These are phyloP conservation scores for Cottoperca gobio DNA, from an alignment of 2,797 vertebrate genomes.

Conservation along the genomic window DNA sequence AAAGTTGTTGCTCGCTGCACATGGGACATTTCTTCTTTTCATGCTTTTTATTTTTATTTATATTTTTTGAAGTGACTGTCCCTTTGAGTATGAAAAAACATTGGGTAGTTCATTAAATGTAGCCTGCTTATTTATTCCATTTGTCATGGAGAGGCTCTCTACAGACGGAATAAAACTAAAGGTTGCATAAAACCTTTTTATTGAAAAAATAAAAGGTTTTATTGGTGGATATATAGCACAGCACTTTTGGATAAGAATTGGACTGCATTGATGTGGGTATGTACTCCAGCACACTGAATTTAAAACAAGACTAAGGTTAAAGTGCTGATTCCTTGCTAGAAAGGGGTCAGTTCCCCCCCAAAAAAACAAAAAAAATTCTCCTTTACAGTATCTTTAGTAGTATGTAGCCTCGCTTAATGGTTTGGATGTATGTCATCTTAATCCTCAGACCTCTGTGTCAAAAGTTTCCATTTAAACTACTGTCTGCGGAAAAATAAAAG, in stretches of 20 bases:
- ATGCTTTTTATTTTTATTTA: constrained; percentile 21
- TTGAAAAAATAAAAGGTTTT: too few relatives aligned
- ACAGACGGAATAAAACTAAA: constrained; percentile 1
- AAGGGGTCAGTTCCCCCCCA: constrained; percentile 1
- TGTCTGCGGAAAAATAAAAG: neutral
- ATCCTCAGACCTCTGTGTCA: neutral
- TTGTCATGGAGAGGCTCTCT: constrained; percentile 7
- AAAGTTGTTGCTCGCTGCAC: constrained; percentile 40
- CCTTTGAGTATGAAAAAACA: constrained; percentile 15
- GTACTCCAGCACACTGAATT: neutral
- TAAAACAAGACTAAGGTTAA: neutral
- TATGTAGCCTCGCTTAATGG: neutral
- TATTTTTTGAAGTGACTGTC: constrained; percentile 32
- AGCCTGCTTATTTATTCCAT: neutral
- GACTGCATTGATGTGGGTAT: neutral
- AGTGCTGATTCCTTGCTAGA: neutral
- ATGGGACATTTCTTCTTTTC: constrained; percentile 34
- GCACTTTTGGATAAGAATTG: neutral
- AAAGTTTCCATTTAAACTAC: neutral
- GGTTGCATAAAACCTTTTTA: neutral
- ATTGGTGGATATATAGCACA: neutral
- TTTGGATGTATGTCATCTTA: neutral
- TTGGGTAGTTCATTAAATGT: constrained; percentile 37
- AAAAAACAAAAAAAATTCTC: neutral
- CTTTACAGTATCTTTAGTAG: neutral